Evolutionary conservation across 1,140 invertebrate species (phyloP), one percentile per base, ranked within the genome.

Genomic region (Halesus radiatus): DNA sequence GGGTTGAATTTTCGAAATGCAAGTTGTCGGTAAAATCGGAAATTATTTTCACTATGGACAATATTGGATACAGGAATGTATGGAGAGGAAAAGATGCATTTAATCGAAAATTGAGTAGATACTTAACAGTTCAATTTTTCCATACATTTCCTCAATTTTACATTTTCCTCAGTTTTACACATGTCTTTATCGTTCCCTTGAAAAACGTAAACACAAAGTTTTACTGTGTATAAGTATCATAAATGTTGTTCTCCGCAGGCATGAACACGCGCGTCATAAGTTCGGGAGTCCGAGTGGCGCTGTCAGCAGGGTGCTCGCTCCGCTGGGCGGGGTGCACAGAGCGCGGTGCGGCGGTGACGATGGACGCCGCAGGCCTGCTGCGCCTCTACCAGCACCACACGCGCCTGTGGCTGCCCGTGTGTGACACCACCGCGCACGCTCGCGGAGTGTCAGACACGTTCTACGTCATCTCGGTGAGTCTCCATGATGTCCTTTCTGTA

Each of bases 301-400:
- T 98, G 7, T 92, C 93, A 0, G 92, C 94, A 0, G 92, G 92
- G 45, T 89, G 93, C 0, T 92, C 91, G 54, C 85, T 98, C 15
- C 86, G 89, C 58, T 98, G 97, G 97, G 85, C 96, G 64, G 97
- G 97, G 56, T 94, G 95, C 85, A 92, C 94, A 0, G 96, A 97
- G 86, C 91, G 93, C 83, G 96, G 93, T 78, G 96, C 93, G 66
- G 93, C 92, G n/a, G 91, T 88, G 85, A 90, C 89, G 50, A 91
- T 90, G 85, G 94, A 96, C 91, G 91, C 92, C 74, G 88, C 91
- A 85, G 95, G 95, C 75, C 85, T 94, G 72, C 83, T 95, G 26
- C 90, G 92, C 75, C 85, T 96, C 58, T 93, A 94, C 84, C 90
- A 91, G 75, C 89, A 89, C 5, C 89, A 88, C n/a, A 91, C 89